Evolutionary conservation across 2,113 vertebrate genomes (phyloP).

Genomic region (Pomatostomus ruficeps): DNA sequence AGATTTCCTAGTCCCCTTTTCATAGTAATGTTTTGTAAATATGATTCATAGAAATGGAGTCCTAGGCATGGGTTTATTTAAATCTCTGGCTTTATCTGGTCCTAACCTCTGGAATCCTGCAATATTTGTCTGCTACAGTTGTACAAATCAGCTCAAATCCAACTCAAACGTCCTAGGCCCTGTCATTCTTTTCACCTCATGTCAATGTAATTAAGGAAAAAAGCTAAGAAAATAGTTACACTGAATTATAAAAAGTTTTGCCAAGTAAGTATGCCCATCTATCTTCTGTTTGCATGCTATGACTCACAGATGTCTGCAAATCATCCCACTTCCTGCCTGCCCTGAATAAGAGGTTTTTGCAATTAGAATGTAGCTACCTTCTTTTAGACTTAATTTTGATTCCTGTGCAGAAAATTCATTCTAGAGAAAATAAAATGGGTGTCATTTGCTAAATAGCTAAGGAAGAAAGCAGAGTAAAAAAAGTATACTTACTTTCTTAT

Average conservation of each 20-base stretch:
- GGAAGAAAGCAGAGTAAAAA: neutral
- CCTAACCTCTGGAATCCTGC: neutral
- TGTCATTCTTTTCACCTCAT: neutral
- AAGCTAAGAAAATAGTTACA: neutral
- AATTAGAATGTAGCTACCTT: neutral
- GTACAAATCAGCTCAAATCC: neutral
- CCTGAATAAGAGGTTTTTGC: neutral
- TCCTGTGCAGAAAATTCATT: neutral
- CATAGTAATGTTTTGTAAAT: neutral
- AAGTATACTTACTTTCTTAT: neutral
- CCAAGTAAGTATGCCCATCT: neutral
- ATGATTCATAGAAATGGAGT: neutral
- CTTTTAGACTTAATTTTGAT: neutral
- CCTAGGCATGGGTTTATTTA: neutral
- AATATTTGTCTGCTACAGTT: neutral
- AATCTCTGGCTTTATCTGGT: neutral
- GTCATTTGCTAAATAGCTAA: neutral
- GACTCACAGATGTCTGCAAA: constrained; percentile 16
- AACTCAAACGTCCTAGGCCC: neutral
- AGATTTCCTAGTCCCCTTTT: neutral
- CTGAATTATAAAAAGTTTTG: neutral
- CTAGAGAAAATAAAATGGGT: neutral
- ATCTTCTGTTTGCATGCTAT: neutral
- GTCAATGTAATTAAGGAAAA: neutral
- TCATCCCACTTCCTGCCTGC: neutral